A percentile compares a stretch with the other conserved stretches of the same genome.
Evolutionary conservation across 2,797 vertebrate genomes (phyloP).

Genomic region (Myotis daubentonii): DNA sequence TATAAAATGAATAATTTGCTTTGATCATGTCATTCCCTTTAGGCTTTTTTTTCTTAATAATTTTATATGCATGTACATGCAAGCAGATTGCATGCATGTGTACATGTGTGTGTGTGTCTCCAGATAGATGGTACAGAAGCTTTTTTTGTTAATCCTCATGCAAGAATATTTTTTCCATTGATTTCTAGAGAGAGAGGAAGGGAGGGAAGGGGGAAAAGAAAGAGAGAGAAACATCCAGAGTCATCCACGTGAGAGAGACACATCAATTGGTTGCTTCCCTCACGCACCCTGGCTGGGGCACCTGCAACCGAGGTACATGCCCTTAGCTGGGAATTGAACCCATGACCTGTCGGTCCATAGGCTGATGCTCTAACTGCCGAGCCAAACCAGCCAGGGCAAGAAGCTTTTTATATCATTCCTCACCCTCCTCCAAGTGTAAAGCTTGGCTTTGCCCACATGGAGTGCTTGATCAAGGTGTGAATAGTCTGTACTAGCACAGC

Average conservation of each 20-base stretch:
- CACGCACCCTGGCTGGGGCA: too few species aligned
- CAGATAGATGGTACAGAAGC: neutral
- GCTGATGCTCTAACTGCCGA: too few species aligned
- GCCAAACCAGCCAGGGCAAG: neutral
- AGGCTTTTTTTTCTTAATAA: conserved; percentile 12
- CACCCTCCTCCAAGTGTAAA: neutral
- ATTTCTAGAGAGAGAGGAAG: too few species aligned
- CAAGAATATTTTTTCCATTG: too few species aligned
- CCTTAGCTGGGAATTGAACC: too few species aligned
- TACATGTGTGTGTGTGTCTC: neutral
- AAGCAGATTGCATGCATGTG: neutral
- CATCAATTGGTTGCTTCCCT: too few species aligned
- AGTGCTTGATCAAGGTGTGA: neutral
- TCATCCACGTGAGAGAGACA: too few species aligned
- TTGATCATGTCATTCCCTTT: neutral
- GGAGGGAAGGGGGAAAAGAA: too few species aligned
- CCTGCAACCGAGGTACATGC: too few species aligned
- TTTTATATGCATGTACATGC: neutral
- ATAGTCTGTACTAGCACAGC: neutral
- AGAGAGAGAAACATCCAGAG: too few species aligned
- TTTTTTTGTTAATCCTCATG: neutral
- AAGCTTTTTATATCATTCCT: conserved; percentile 3
- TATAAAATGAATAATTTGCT: conserved; percentile 33
- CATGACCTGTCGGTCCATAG: too few species aligned
- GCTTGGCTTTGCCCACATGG: neutral